Base-by-base conservation (phyloP, 2,797 vertebrate genomes). In the Crocodylus rhombifer region DNA sequence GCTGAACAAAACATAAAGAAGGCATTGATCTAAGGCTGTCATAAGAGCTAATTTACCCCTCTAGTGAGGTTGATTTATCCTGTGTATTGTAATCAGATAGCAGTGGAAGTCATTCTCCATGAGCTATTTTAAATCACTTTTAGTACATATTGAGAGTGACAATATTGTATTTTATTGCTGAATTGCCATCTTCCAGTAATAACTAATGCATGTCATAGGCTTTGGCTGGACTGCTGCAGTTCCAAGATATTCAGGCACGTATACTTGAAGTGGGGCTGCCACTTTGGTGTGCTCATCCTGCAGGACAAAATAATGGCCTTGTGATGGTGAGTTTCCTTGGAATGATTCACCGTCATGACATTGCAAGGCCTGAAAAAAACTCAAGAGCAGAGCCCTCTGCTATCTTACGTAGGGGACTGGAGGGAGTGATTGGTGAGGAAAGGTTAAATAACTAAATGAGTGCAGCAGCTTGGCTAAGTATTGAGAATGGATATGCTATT, bases 81-180 rank as follows among this genome's bases (percentile, higher is more conserved):
- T n/a, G n/a, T 93, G 63, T 87, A 89, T 95, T 77, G 58, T 96
- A 97, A 97, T 97, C 91, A 93, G 89, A 96, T 85, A 93, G 86
- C 87, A 86, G 2, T 36, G 62, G 73, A 95, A 96, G 79, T 95
- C n/a, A 28, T 16, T 88, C 73, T 82, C 81, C 58, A 42, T 57
- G 82, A 96, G 84, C 61, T 96, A 65, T 92, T 89, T 77, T 87
- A 96, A 95, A 96, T 94, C 78, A 94, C 42, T 94, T 94, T 91
- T 91, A 90, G 96, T 87, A 84, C 21, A 14, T 96, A 92, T 95
- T 95, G 95, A 93, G 97, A 95, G 84, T 93, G 92, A 93, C 84
- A 91, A n/a, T 87, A 63, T 94, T 96, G 67, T 95, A 82, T 96
- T 97, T 97, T 96, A 96, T 92, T 88, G 80, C 88, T 23, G 88